These are phyloP conservation scores for Jacana jacana DNA, from an alignment of 2,113 vertebrate genomes.

Conservation along the genomic window DNA sequence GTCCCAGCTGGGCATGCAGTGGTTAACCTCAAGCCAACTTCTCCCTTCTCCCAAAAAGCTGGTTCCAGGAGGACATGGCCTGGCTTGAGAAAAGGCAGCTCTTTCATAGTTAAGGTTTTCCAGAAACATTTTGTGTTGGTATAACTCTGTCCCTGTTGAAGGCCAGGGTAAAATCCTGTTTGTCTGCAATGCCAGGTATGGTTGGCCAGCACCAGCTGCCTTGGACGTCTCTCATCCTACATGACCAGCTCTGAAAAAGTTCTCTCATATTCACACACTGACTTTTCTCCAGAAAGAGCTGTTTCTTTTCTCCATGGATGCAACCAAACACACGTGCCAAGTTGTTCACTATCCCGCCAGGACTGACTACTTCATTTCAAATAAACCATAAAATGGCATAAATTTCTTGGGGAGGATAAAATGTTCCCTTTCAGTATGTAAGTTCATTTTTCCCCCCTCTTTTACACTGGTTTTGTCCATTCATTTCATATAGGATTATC, in stretches of 20 bases:
- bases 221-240: neutral
- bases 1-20: conserved; percentile 1
- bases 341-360: conserved; percentile 9
- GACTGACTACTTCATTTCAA: conserved; percentile 52
- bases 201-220: conserved; percentile 25
- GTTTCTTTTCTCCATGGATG: conserved; percentile 43
- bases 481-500: conserved; percentile 7
- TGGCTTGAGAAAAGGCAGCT: conserved; percentile 37
- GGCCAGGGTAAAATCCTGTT: neutral
- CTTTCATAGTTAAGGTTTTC: conserved; percentile 48
- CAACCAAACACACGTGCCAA: neutral
- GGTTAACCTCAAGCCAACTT: conserved; percentile 13
- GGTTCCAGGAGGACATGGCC: neutral
- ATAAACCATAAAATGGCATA: conserved; percentile 53
- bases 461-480: neutral
- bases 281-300: conserved; percentile 43
- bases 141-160: neutral
- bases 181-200: conserved; percentile 10
- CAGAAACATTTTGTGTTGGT: conserved; percentile 37
- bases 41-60: neutral
- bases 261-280: neutral
- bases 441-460: neutral
- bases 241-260: neutral
- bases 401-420: conserved; percentile 52
- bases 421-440: conserved; percentile 38